Percentiles rank a stretch among this genome's conserved stretches.
These are phyloP conservation scores for Chaitophorus viminalis DNA, from an alignment of 2,888 invertebrate genomes.

Conservation along the genomic window DNA sequence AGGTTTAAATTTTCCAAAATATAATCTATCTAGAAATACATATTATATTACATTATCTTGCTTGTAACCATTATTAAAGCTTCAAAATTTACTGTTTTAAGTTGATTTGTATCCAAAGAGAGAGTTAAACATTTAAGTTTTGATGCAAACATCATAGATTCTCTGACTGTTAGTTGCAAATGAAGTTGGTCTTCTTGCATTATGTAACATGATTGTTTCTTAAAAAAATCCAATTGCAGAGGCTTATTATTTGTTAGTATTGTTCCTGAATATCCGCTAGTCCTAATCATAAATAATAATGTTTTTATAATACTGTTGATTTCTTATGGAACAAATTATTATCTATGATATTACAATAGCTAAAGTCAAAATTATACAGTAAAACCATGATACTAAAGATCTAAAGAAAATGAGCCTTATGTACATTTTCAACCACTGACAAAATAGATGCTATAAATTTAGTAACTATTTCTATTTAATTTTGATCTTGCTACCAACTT, in stretches of 20 bases:
- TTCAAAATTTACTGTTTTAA: constrained; percentile 70
- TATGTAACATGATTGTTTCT: constrained; percentile 77
- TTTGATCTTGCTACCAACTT: too few species aligned
- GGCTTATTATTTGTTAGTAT: constrained; percentile 50
- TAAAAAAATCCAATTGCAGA: constrained; percentile 66
- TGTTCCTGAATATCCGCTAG: constrained; percentile 49
- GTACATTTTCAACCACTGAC: too few species aligned
- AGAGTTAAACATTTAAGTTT: constrained; percentile 77
- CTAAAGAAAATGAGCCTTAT: too few species aligned
- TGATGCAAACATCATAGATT: constrained; percentile 87
- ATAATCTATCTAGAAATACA: constrained; percentile 17
- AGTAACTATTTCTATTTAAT: too few species aligned
- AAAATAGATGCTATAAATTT: too few species aligned
- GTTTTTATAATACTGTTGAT: neutral
- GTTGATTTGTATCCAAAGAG: constrained; percentile 72
- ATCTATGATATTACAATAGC: too few species aligned
- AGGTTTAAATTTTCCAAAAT: constrained; percentile 52
- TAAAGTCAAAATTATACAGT: too few species aligned
- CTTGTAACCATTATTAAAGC: neutral
- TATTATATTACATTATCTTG: neutral
- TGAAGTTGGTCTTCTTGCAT: constrained; percentile 88
- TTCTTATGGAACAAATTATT: too few species aligned
- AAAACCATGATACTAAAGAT: too few species aligned
- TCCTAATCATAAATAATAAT: constrained; percentile 19
- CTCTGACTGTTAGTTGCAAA: constrained; percentile 83